Conservation (phyloP, 2,888 invertebrate genomes). For the Caenorhabditis doughertyi region DNA sequence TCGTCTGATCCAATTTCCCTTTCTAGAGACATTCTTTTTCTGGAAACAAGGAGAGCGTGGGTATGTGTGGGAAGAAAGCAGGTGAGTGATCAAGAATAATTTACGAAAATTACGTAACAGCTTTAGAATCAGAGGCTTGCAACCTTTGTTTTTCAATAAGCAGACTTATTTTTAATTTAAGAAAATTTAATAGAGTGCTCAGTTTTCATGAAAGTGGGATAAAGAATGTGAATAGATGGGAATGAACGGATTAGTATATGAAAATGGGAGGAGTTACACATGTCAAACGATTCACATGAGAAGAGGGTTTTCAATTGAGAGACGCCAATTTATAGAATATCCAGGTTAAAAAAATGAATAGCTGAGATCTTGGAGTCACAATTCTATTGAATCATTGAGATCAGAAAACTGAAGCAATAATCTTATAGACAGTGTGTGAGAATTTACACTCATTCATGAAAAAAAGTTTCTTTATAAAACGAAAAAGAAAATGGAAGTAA, state of each 20-base stretch:
- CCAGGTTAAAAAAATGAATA: no score
- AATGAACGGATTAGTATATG: no score
- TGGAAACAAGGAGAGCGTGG: slow-evolving; percentile 21
- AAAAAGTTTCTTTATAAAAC: background rate
- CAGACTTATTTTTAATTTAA: no score
- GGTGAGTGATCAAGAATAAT: slow-evolving; percentile 22
- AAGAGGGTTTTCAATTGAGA: no score
- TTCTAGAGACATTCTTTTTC: slow-evolving; percentile 38
- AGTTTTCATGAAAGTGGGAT: no score
- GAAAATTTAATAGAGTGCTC: no score
- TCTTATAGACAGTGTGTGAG: background rate
- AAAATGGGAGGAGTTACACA: no score
- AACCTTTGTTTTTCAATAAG: no score
- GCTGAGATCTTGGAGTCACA: no score
- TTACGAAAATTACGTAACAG: slow-evolving; percentile 5
- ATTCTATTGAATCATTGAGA: background rate
- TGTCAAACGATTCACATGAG: no score
- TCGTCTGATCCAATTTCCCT: slow-evolving; percentile 18
- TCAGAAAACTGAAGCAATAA: background rate
- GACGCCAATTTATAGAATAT: no score
- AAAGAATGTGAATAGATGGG: no score
- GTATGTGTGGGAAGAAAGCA: slow-evolving; percentile 11
- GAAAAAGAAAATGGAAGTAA: background rate
- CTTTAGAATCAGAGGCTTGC: slow-evolving; percentile 2
- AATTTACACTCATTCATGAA: background rate